phyloP scores from a whole-genome alignment of 2,113 vertebrate genomes.

The Phylloscopus trochiloides region DNA sequence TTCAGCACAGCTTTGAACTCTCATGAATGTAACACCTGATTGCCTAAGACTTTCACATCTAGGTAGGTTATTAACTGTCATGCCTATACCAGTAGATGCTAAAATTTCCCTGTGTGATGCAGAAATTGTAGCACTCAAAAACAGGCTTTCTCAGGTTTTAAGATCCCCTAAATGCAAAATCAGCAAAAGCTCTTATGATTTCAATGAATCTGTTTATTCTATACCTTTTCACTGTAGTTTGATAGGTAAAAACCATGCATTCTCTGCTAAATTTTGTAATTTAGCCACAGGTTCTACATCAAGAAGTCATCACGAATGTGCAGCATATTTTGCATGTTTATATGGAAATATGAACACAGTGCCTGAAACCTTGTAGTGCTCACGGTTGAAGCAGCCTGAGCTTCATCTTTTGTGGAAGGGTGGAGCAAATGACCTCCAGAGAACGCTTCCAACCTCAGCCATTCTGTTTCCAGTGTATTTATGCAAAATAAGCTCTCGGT shows the following conservation, averaged over 20 bases:
- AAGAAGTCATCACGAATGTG: background rate
- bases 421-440: background rate
- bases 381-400: background rate
- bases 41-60: background rate
- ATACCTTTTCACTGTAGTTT: background rate
- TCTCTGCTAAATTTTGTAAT: background rate
- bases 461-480: background rate
- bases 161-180: background rate
- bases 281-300: background rate
- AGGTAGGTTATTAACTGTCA: background rate
- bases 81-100: background rate
- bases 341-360: background rate
- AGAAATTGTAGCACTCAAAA: background rate
- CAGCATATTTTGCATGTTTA: background rate
- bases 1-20: conserved; percentile 2
- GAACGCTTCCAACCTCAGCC: background rate
- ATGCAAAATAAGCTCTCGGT: background rate
- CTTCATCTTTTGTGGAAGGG: background rate
- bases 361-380: background rate
- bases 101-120: background rate
- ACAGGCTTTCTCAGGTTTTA: background rate
- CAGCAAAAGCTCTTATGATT: background rate
- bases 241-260: background rate
- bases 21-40: background rate
- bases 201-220: background rate